Evolutionary conservation across 2,888 invertebrate genomes (phyloP).

Genomic region (Drosophila basisetae): DNA sequence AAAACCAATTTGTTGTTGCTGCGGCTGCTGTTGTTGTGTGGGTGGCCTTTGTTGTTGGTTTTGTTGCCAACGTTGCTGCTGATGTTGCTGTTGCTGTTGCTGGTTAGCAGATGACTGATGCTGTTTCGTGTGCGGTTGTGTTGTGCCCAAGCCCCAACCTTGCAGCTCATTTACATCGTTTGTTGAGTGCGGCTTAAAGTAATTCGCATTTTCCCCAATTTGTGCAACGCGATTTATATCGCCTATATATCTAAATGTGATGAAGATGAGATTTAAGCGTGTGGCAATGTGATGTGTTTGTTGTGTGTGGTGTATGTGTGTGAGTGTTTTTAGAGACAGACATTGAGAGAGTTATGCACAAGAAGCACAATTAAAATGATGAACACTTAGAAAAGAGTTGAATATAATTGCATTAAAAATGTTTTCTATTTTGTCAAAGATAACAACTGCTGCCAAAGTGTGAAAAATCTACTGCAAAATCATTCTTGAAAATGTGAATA

Average conservation of each 20-base stretch:
- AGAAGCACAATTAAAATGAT: constrained; percentile 7
- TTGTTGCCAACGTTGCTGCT: constrained; percentile 64
- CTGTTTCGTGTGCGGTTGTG: constrained; percentile 67
- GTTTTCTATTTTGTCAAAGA: neutral
- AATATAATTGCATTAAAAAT: neutral
- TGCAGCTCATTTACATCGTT: constrained; percentile 88
- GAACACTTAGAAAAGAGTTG: neutral
- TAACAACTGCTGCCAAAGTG: neutral
- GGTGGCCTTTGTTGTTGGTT: constrained; percentile 68
- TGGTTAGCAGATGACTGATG: constrained; percentile 40
- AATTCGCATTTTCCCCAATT: constrained; percentile 83
- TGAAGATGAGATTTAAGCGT: constrained; percentile 27
- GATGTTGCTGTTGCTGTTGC: constrained; percentile 47
- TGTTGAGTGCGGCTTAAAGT: constrained; percentile 85
- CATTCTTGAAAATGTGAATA: neutral
- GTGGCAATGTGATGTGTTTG: constrained; percentile 25
- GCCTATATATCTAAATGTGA: constrained; percentile 86
- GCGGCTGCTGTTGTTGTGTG: constrained; percentile 55
- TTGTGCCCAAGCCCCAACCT: constrained; percentile 88
- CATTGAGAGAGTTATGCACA: constrained; percentile 45
- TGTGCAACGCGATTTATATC: constrained; percentile 88
- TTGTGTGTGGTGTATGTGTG: constrained; percentile 14
- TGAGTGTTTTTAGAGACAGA: constrained; percentile 54
- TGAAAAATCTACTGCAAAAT: neutral
- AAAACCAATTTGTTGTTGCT: constrained; percentile 64